Base-by-base conservation (phyloP, 2,888 invertebrate species). In the Limnephilus marmoratus region DNA sequence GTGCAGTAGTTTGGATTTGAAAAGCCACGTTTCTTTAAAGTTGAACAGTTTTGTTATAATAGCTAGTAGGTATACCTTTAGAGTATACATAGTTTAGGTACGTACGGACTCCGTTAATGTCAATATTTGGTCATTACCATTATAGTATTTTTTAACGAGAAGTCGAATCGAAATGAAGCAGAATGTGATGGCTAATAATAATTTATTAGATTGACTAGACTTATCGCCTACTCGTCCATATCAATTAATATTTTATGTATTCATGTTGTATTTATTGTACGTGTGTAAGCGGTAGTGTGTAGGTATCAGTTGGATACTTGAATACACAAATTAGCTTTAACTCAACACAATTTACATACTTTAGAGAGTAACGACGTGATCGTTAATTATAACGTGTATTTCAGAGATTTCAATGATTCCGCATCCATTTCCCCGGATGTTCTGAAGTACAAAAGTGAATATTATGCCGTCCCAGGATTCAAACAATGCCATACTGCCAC, bases 401-500 rank as follows among this genome's bases (percentile, higher is more conserved):
- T 68, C 68, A 68, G 68, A 68, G 68, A 68, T 68, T 68, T 86
- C 41, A 24, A 86, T 45, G 37, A 82, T 53, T 90, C 68, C 83
- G 41, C 29, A n/a, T 49, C 83, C 82, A 45, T 90, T 82, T 83
- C 49, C 45, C 81, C 90, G 81, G 37, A 81, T 37, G 81, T 81
- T 29, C 37, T 34, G 81, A 90, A 29, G 90, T 24, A 82, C 85
- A 41, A 53, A 80, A 90, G 86, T 86, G 86, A 45, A 29, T 86
- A 86, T 86, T 41, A 86, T 86, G 29, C 86, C 86, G 86, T 86
- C 49, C 90, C 87, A 87, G 86, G 88, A 88, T 91, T 83, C 88
- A 81, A 91, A 91, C 88, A 88, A 91, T 34, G 91, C 68, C 91
- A 91, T 91, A 91, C 91, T 91, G 89, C 82, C 80, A 81, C 86